phyloP scores from a whole-genome alignment of 2,113 vertebrate species.

The Podarcis raffonei region DNA sequence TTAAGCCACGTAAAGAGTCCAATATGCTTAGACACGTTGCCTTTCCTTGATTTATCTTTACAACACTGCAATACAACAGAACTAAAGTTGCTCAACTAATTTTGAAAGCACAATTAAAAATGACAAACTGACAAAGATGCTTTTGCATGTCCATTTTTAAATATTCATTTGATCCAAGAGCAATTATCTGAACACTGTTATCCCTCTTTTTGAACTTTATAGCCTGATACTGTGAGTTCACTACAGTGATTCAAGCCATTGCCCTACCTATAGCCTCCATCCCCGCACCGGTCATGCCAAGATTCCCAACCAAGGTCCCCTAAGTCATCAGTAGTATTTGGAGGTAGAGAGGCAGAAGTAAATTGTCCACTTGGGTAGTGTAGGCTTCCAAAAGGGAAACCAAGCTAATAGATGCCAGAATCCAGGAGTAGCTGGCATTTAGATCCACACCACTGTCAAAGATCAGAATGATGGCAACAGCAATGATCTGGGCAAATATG shows the following conservation, averaged over 20 bases:
- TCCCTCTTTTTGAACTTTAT: conserved; percentile 11
- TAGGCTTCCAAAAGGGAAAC: conserved; percentile 95
- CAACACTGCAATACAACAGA: background rate
- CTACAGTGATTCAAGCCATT: conserved; percentile 1
- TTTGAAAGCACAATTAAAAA: background rate
- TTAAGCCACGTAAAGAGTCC: no score
- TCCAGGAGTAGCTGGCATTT: conserved; percentile 92
- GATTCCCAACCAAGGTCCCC: background rate
- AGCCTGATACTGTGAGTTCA: conserved; percentile 9
- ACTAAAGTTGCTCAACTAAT: background rate
- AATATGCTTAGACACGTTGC: no score
- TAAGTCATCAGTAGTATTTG: conserved; percentile 91
- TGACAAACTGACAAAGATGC: background rate
- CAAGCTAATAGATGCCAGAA: conserved; percentile 87
- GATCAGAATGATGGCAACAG: conserved; percentile 93
- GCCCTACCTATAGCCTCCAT: background rate
- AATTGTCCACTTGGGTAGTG: conserved; percentile 95
- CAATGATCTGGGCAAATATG: conserved; percentile 94
- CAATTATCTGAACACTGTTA: conserved; percentile 5
- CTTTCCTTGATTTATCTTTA: no score
- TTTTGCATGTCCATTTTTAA: conserved; percentile 58
- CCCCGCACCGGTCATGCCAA: background rate
- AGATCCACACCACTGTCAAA: conserved; percentile 89
- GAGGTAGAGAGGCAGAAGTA: conserved; percentile 94
- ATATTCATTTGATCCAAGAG: conserved; percentile 18